Conservation (phyloP, 2,113 vertebrate genomes). For the Garra rufa region DNA sequence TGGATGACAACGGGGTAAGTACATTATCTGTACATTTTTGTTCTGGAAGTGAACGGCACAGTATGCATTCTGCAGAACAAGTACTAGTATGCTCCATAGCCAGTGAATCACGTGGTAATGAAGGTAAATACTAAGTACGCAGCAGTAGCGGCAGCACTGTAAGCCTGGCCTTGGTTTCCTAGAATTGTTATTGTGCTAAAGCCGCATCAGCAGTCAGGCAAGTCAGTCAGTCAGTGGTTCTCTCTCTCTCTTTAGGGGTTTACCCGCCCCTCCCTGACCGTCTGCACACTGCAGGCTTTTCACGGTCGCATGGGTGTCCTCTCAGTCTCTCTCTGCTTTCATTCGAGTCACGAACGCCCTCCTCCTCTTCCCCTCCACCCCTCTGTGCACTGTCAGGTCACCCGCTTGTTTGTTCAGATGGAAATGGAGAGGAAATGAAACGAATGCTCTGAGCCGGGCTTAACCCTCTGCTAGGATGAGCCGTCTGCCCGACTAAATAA, state of each 20-base stretch:
- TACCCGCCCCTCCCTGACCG: constrained; percentile 66
- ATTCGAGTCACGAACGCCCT: constrained; percentile 69
- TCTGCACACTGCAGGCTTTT: constrained; percentile 73
- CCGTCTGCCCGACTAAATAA: not conserved
- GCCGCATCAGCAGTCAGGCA: constrained; percentile 60
- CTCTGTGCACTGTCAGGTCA: constrained; percentile 75
- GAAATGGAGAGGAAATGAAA: constrained; percentile 79
- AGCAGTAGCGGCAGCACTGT: not conserved
- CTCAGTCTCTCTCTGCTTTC: constrained; percentile 47
- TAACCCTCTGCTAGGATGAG: constrained; percentile 72
- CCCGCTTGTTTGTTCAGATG: constrained; percentile 81
- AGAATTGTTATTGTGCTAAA: constrained; percentile 74
- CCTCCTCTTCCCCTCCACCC: constrained; percentile 41
- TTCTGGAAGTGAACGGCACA: too few relatives aligned
- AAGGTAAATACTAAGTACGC: constrained; percentile 55
- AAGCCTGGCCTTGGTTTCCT: constrained; percentile 70
- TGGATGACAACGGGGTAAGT: too few relatives aligned
- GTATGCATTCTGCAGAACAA: not conserved
- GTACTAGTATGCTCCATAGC: not conserved
- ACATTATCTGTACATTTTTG: too few relatives aligned
- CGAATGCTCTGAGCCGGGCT: constrained; percentile 61
- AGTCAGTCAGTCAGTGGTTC: constrained; percentile 9
- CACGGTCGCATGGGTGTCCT: constrained; percentile 70
- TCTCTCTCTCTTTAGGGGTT: constrained; percentile 60
- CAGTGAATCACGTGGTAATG: constrained; percentile 64